Base-by-base conservation (phyloP, 2,797 vertebrate genomes). In the Picus viridis region DNA sequence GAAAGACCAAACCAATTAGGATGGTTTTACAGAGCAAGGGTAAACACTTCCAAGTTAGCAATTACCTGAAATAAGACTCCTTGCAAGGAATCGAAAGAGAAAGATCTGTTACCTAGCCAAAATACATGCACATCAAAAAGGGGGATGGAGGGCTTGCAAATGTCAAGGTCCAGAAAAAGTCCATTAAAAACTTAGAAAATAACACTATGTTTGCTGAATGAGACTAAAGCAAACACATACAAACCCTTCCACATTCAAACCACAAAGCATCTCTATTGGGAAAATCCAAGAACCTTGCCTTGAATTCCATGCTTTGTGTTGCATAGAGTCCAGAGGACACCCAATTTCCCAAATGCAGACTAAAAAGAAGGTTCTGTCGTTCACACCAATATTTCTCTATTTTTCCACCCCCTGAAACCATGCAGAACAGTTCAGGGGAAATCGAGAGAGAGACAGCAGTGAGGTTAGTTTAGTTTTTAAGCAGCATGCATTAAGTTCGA, bases 391-490 rank as follows among this genome's bases (percentile, higher is more conserved):
- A 80, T 87, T 68, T 80, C 18, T 65, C 3, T 3, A 16, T 32
- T 68, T 80, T 24, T 3, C 14, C 22, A 64, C 6, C 1, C 13
- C 12, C 3, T 5, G 45, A 84, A 91, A 9, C 3, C 36, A 83
- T 71, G 23, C 18, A 59, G 24, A 85, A 43, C 2, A 54, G 15
- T 43, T 30, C 47, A 71, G 6, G 27, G 39, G 45, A 64, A 89
- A 59, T 4, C n/a, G 29, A 89, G 59, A 54, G 39, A 34, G 76
- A 70, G 15, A 45, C 0, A 0, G 32, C 2, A 57, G 30, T 4
- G 8, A 3, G 9, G 8, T 24, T 15, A 47, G 14, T 51, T 86
- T 43, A 29, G 27, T 11, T 76, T 86, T 57, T 70, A 12, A 85
- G 65, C 5, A 74, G n/a, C 10, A 67, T 12, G 15, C 19, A 26